Evolutionary conservation across 2,113 vertebrate species (phyloP), one percentile per base, ranked within the genome.

Genomic region (Solea solea): DNA sequence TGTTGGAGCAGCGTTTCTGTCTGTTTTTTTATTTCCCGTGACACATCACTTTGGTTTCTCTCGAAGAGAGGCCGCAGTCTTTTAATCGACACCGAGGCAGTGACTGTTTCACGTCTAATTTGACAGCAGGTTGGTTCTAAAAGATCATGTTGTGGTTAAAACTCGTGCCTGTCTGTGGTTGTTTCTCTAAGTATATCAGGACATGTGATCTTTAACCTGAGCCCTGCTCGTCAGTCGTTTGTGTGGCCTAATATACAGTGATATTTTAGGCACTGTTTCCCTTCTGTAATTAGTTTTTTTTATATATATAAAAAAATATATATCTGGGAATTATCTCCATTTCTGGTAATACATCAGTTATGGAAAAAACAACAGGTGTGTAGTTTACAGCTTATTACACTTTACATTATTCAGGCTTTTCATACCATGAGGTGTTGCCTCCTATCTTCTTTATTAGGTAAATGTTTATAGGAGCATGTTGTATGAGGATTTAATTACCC

Each of bases 161-260:
- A 92, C 82, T 89, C 78, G 89, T 94, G 91, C 91, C 92, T 90
- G 94, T 94, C 64, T 92, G 90, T 93, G 84, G 74, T 90, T 70
- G 79, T 94, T 84, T 92, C 81, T 86, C 61, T 88, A 74, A 79
- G 42, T 92, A 91, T 93, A 77, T 83, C 86, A 75, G 90, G 86
- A 89, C 78, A 79, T 81, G 70, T 83, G 80, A 91, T 85, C 83
- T 83, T 87, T 89, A 81, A 90, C 82, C 75, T 75, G 62, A 80
- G 64, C 84, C 74, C 81, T 83, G 74, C 90, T 91, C 16, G 69
- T 89, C 86, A 89, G 74, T 84, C 81, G 75, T 90, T 69, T 67
- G 86, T 90, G 89, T 90, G 84, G 84, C 86, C 80, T 87, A 84
- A 74, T 34, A 10, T 76, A 59, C 80, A 69, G 75, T 90, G 63